Evolutionary conservation across 2,113 vertebrate species (phyloP), one percentile per base, ranked within the genome.

Genomic region (Pelecanoides urinatrix): DNA sequence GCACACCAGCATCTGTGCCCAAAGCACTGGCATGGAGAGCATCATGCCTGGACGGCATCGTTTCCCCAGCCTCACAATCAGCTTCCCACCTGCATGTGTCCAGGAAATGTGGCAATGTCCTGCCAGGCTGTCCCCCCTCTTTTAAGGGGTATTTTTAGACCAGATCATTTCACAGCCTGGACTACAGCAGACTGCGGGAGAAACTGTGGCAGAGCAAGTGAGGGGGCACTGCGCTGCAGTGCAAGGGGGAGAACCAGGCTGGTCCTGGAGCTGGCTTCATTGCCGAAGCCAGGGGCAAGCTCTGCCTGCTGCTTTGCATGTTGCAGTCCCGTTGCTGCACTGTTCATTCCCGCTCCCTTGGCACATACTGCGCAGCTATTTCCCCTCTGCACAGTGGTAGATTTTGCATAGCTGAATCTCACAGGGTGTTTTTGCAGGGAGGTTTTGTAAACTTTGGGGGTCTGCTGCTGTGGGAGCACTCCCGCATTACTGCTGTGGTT

Each of bases 331-430:
- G 0, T 13, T 13, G 74, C 50, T 23, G 53, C 63, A 1, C 50
- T 8, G 36, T 14, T 25, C 16, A 1, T n/a, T 29, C 80, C 73
- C 3, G 5, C 19, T 38, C 30, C 52, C 40, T 16, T 5, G 32
- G 70, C 59, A 40, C 0, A 0, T 6, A 0, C 25, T 5, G 20
- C 10, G 2, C 65, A 36, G 67, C 62, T 13, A 0, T 44, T 55
- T 73, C 34, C 49, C 34, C 29, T 27, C 40, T 9, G 20, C 23
- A 21, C 5, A 0, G 21, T 1, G 29, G 29, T 9, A 23, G 55
- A 3, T 59, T 70, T 75, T 50, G 50, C 59, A 19, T 15, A 19
- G 59, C 45, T 76, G 23, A 56, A 21, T 56, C 49, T 73, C 63
- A 0, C 0, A 1, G n/a, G 62, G 27, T 42, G 36, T 22, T 79